Percentiles rank a stretch among this genome's conserved stretches.
phyloP scores from a whole-genome alignment of 2,888 invertebrate genomes.

The Pandemis heparana region DNA sequence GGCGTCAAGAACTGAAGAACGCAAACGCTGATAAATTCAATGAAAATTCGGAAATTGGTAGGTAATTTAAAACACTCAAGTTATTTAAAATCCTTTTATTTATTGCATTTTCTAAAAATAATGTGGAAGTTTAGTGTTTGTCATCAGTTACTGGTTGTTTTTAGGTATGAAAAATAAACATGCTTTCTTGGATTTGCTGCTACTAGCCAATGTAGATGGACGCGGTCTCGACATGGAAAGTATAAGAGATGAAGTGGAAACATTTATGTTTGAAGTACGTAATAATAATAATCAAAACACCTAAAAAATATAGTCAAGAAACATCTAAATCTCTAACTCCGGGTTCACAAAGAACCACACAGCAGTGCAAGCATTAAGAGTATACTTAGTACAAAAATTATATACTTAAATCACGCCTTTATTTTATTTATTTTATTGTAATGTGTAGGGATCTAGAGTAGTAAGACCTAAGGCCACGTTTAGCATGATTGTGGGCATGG shows the following conservation, averaged over 20 bases:
- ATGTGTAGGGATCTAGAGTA: too few relatives aligned
- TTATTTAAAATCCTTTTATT: background rate
- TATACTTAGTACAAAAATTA: too few relatives aligned
- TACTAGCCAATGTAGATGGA: slow-evolving; percentile 86
- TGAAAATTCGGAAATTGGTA: slow-evolving; percentile 63
- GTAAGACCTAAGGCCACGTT: too few relatives aligned
- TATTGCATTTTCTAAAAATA: background rate
- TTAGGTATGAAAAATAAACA: slow-evolving; percentile 86
- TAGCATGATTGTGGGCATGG: too few relatives aligned
- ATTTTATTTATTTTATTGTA: too few relatives aligned
- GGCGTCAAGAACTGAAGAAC: slow-evolving; percentile 65
- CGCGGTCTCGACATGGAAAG: slow-evolving; percentile 84
- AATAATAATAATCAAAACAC: slow-evolving; percentile 32
- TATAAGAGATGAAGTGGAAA: slow-evolving; percentile 89
- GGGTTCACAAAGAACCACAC: too few relatives aligned
- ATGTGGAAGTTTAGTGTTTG: background rate
- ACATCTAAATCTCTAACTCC: too few relatives aligned
- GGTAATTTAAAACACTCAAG: slow-evolving; percentile 54
- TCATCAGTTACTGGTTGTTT: slow-evolving; percentile 31
- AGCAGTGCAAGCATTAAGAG: too few relatives aligned
- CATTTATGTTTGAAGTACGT: slow-evolving; percentile 90
- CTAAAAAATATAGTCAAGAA: background rate
- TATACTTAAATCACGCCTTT: too few relatives aligned
- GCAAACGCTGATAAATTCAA: slow-evolving; percentile 56
- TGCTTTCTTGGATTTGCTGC: slow-evolving; percentile 88